phyloP scores from a whole-genome alignment of 1,140 invertebrate genomes.

The Tachypleus tridentatus region DNA sequence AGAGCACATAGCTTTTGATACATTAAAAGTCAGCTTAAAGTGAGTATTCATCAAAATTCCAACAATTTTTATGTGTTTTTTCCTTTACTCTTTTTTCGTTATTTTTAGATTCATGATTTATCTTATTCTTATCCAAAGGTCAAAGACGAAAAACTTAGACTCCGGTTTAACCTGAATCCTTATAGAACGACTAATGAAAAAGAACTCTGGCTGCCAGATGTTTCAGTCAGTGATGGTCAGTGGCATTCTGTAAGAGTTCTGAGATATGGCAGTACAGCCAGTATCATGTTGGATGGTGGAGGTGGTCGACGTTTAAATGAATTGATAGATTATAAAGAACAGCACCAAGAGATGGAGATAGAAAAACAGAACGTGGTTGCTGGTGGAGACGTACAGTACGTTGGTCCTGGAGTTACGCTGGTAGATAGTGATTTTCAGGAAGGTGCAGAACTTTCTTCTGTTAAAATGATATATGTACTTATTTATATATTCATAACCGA shows the following conservation, averaged over 20 bases:
- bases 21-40: too few relatives aligned
- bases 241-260: slow-evolving; percentile 81
- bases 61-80: too few relatives aligned
- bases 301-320: slow-evolving; percentile 91
- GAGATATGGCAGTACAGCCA: slow-evolving; percentile 83
- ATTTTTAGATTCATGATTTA: too few relatives aligned
- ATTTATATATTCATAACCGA: too few relatives aligned
- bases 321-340: slow-evolving; percentile 73
- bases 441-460: slow-evolving; percentile 39
- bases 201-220: slow-evolving; percentile 77
- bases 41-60: too few relatives aligned
- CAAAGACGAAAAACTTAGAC: slow-evolving; percentile 72
- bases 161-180: slow-evolving; percentile 86
- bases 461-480: too few relatives aligned
- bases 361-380: slow-evolving; percentile 92
- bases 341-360: slow-evolving; percentile 77
- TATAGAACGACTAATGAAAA: slow-evolving; percentile 66
- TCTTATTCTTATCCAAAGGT: slow-evolving; percentile 5
- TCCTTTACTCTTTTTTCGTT: too few relatives aligned
- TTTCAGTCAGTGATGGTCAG: slow-evolving; percentile 90
- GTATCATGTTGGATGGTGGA: slow-evolving; percentile 82
- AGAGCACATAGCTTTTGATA: too few relatives aligned
- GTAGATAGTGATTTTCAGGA: slow-evolving; percentile 90
- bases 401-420: slow-evolving; percentile 58
- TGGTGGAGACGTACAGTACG: slow-evolving; percentile 88